These are phyloP conservation scores for Chymomyza caudatula DNA, from an alignment of 2,888 invertebrate species.

Conservation along the genomic window DNA sequence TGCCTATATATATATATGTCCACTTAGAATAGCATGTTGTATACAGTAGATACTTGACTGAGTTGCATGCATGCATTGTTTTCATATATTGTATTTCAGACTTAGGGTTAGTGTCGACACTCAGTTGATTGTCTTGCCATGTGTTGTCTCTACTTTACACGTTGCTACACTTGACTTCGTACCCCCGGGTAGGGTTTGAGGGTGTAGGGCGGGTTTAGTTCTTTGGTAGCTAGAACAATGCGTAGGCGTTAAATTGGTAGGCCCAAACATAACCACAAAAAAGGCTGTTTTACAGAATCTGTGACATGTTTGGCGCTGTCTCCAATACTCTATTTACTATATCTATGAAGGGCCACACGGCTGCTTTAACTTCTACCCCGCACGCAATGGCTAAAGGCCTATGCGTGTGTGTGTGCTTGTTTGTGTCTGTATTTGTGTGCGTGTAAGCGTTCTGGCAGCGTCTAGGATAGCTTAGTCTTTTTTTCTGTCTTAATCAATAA, in stretches of 20 bases:
- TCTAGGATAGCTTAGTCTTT: constrained; percentile 1
- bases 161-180: constrained; percentile 43
- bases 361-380: constrained; percentile 2
- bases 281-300: constrained; percentile 4
- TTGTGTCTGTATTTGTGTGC: constrained; percentile 16
- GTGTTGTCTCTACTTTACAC: constrained; percentile 44
- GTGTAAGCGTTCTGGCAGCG: constrained; percentile 7
- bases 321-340: constrained; percentile 10
- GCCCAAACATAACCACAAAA: neutral
- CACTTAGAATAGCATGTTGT: neutral
- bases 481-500: constrained; percentile 55
- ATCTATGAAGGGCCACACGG: neutral
- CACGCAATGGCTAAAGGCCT: constrained; percentile 22
- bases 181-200: constrained; percentile 5
- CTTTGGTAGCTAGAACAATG: neutral
- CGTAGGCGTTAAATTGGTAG: neutral
- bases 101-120: neutral
- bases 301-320: constrained; percentile 10
- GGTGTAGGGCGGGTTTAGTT: too few relatives aligned
- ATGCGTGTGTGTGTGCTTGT: constrained; percentile 30
- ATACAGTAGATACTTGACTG: neutral
- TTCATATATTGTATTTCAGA: constrained; percentile 41
- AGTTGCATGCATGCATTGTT: constrained; percentile 62
- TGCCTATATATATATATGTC: constrained; percentile 32
- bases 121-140: constrained; percentile 4